phyloP scores from a whole-genome alignment of 2,113 vertebrate genomes.

The Hippocampus zosterae region DNA sequence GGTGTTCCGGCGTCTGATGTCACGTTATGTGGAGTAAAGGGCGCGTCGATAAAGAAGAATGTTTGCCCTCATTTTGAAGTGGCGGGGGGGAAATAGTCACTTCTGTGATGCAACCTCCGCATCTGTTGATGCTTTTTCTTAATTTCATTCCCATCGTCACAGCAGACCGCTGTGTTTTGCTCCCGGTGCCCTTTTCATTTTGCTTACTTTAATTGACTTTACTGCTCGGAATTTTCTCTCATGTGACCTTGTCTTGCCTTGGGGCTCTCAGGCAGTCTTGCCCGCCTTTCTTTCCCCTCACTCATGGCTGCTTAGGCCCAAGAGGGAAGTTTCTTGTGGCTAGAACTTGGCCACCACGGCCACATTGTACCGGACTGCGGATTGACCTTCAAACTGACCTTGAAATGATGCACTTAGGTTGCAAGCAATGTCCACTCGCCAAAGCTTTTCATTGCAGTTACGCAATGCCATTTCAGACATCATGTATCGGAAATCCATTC shows the following conservation, averaged over 20 bases:
- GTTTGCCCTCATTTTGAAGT: not conserved
- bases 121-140: slow-evolving; percentile 5
- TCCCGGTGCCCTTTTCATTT: slow-evolving; percentile 42
- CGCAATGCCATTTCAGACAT: slow-evolving; percentile 9
- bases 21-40: slow-evolving; percentile 24
- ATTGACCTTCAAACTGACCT: slow-evolving; percentile 27
- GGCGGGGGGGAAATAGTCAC: not conserved
- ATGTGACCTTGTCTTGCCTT: slow-evolving; percentile 29
- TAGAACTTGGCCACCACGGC: slow-evolving; percentile 23
- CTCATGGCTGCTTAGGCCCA: slow-evolving; percentile 17
- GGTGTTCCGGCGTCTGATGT: slow-evolving; percentile 3
- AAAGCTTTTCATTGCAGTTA: not conserved
- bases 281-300: slow-evolving; percentile 6
- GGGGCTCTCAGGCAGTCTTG: slow-evolving; percentile 4
- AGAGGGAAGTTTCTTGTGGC: slow-evolving; percentile 25
- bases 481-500: slow-evolving; percentile 1
- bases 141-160: slow-evolving; percentile 13
- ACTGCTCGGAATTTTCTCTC: slow-evolving; percentile 31
- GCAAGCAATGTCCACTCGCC: not conserved
- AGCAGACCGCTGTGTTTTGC: slow-evolving; percentile 19
- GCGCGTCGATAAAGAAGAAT: slow-evolving; percentile 29
- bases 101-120: slow-evolving; percentile 11
- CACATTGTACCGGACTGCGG: slow-evolving; percentile 4
- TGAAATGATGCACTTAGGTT: slow-evolving; percentile 1
- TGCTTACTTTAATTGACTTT: slow-evolving; percentile 54